These are phyloP conservation scores for Esperia sulphurella DNA, from an alignment of 2,888 invertebrate genomes.

Conservation along the genomic window DNA sequence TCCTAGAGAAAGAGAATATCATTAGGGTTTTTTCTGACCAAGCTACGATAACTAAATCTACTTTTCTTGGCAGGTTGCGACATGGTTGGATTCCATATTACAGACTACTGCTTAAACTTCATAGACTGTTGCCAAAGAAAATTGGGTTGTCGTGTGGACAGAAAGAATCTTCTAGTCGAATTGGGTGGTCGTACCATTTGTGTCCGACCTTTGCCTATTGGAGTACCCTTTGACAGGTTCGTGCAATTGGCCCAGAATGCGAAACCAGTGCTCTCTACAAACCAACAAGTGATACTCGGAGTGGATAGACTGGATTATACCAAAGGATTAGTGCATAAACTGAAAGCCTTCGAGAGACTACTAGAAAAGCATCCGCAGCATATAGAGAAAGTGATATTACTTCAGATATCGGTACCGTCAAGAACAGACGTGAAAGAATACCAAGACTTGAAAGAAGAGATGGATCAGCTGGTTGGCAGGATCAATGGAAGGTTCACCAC, in stretches of 20 bases:
- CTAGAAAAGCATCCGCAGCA: constrained; percentile 92
- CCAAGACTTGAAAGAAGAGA: constrained; percentile 92
- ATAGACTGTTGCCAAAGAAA: constrained; percentile 94
- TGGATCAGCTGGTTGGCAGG: constrained; percentile 92
- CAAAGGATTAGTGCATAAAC: constrained; percentile 89
- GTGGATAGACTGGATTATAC: constrained; percentile 95
- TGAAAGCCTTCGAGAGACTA: constrained; percentile 90
- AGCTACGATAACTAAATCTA: not conserved
- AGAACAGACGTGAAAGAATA: constrained; percentile 94
- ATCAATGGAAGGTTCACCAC: constrained; percentile 95
- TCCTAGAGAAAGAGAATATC: not conserved
- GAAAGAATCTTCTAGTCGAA: constrained; percentile 91
- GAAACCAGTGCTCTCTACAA: constrained; percentile 83
- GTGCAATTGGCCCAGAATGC: constrained; percentile 87
- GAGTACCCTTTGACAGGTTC: constrained; percentile 93
- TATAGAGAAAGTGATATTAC: constrained; percentile 87
- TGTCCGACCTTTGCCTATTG: constrained; percentile 91
- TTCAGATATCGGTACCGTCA: constrained; percentile 94
- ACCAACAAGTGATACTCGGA: constrained; percentile 89
- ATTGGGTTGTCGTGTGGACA: constrained; percentile 92
- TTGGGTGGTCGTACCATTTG: constrained; percentile 92
- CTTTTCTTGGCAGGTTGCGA: constrained; percentile 83
- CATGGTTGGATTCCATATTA: constrained; percentile 95
- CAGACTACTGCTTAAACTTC: constrained; percentile 94
- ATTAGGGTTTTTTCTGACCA: not conserved